Conservation (phyloP, 2,888 invertebrate species). For the Melikaiella ostensackeni region DNA sequence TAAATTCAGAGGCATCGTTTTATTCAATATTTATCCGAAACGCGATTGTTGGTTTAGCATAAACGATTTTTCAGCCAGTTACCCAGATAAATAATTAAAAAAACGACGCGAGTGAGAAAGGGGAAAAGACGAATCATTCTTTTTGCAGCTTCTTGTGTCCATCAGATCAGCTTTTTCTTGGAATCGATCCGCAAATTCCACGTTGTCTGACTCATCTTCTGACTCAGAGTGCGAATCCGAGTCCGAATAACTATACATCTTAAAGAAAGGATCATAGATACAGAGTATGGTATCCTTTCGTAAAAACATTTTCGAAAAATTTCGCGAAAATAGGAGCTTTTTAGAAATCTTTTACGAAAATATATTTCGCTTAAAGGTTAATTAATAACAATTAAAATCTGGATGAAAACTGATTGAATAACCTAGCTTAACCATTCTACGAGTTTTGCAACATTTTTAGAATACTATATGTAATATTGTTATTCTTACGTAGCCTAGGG, state of each 20-base stretch:
- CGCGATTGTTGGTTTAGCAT: neutral
- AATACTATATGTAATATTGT: no score
- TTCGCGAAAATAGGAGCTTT: neutral
- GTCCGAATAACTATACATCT: neutral
- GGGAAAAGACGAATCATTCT: neutral
- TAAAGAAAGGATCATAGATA: neutral
- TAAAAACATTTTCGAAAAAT: neutral
- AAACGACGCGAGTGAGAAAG: neutral
- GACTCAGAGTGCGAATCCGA: slow-evolving; percentile 22
- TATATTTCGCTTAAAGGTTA: no score
- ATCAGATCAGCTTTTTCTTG: neutral
- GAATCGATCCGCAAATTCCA: slow-evolving; percentile 9
- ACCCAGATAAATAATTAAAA: neutral
- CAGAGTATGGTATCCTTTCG: neutral
- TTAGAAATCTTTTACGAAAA: neutral
- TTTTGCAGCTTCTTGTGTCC: neutral
- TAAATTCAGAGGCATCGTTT: neutral
- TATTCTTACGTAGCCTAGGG: neutral
- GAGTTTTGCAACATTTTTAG: no score
- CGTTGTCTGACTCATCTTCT: slow-evolving; percentile 17
- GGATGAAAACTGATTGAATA: no score
- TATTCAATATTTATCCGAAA: neutral
- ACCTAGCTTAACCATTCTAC: no score
- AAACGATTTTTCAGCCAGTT: slow-evolving; percentile 2
- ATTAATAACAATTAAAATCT: no score